These are phyloP conservation scores for Pterocles burchelli DNA, from an alignment of 2,113 vertebrate species.

Conservation along the genomic window DNA sequence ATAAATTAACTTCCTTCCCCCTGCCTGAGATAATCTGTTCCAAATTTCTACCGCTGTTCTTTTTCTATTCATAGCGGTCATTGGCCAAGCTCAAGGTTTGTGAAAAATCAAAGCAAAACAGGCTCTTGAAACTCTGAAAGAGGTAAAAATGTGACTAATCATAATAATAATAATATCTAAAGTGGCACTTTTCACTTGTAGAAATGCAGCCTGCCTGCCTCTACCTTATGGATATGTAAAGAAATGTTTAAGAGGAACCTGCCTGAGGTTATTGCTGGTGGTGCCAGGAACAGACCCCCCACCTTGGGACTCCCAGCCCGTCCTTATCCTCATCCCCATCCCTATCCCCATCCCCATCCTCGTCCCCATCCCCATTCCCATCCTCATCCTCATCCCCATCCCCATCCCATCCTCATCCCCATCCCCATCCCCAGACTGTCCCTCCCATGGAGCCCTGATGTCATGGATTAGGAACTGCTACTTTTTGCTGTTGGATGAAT, in stretches of 20 bases:
- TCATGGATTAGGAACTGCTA: not conserved
- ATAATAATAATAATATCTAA: not conserved
- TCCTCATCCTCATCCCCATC: not conserved
- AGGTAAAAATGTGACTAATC: not conserved
- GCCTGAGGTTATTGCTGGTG: not conserved
- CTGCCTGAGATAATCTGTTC: constrained; percentile 41
- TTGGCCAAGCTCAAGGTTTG: not conserved
- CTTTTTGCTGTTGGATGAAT: not conserved
- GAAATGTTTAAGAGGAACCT: not conserved
- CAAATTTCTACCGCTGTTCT: constrained; percentile 6
- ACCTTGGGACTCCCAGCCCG: not conserved
- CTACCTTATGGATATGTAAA: not conserved
- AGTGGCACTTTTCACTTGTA: not conserved
- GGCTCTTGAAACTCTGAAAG: not conserved
- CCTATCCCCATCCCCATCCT: not conserved
- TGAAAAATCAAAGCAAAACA: not conserved
- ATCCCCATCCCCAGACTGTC: not conserved
- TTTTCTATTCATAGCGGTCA: constrained; percentile 30
- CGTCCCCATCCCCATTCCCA: not conserved
- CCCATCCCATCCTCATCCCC: not conserved
- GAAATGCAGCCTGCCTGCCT: not conserved
- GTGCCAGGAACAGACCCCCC: not conserved
- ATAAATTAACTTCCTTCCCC: constrained; percentile 58
- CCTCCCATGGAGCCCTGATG: not conserved
- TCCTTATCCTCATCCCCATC: not conserved